phyloP scores from a whole-genome alignment of 2,797 vertebrate genomes.

The Florisuga fusca region DNA sequence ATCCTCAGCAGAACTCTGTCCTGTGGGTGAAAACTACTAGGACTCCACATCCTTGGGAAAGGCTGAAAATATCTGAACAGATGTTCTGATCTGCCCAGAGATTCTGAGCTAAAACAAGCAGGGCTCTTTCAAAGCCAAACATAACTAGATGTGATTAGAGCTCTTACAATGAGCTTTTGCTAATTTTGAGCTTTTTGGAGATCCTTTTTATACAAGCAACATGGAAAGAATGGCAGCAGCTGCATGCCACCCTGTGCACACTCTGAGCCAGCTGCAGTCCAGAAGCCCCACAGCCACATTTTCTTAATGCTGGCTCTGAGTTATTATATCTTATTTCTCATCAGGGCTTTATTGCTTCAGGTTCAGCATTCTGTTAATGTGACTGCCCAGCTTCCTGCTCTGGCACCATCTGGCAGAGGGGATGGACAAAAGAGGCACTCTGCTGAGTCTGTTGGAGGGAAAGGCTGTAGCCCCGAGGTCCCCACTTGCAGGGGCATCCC shows the following conservation, averaged over 20 bases:
- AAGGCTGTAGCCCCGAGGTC: rapidly evolving
- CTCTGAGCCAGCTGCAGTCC: neutral
- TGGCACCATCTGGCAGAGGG: neutral
- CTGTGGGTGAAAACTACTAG: neutral
- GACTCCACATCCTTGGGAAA: neutral
- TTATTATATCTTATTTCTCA: slow-evolving; percentile 47
- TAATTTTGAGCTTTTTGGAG: slow-evolving; percentile 18
- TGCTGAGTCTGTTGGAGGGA: neutral
- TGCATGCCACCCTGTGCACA: rapidly evolving
- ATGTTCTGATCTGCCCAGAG: neutral
- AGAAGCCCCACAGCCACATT: neutral
- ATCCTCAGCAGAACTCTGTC: neutral
- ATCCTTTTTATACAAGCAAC: neutral
- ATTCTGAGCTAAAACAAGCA: neutral
- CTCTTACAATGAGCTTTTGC: slow-evolving; percentile 13
- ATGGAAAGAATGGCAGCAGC: slow-evolving; percentile 13
- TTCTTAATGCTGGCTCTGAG: neutral
- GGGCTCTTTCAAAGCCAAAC: neutral
- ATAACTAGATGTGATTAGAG: slow-evolving; percentile 8
- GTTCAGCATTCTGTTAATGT: neutral
- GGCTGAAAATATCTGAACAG: neutral
- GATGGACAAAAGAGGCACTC: neutral
- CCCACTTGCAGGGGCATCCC: neutral
- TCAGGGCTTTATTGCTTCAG: slow-evolving; percentile 8
- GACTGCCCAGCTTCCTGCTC: neutral